phyloP scores from a whole-genome alignment of 2,113 vertebrate species.

The Ahaetulla prasina region DNA sequence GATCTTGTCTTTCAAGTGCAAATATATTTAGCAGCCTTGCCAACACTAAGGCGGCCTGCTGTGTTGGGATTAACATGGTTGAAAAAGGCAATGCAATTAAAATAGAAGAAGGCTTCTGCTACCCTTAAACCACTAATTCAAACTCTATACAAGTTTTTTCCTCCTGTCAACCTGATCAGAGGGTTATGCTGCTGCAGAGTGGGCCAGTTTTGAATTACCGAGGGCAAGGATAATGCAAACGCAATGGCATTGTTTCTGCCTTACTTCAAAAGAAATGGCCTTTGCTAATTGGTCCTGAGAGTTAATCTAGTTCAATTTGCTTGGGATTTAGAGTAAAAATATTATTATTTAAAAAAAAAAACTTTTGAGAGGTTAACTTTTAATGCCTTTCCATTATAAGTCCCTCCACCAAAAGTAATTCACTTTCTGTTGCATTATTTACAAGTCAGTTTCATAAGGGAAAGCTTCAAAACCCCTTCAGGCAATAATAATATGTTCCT shows the following conservation, averaged over 20 bases:
- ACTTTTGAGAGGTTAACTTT: constrained; percentile 55
- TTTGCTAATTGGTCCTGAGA: constrained; percentile 59
- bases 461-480: constrained; percentile 62
- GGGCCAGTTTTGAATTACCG: neutral
- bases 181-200: neutral
- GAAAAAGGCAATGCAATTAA: neutral
- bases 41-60: rapidly evolving
- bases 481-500: constrained; percentile 69
- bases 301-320: constrained; percentile 56
- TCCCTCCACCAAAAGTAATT: constrained; percentile 59
- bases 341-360: constrained; percentile 39
- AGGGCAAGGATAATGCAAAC: neutral
- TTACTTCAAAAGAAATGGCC: constrained; percentile 18
- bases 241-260: neutral
- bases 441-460: constrained; percentile 65
- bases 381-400: constrained; percentile 45
- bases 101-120: rapidly evolving
- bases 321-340: constrained; percentile 53
- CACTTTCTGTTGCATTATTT: constrained; percentile 68
- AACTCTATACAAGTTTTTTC: constrained; percentile 17
- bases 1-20: constrained; percentile 5
- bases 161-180: constrained; percentile 27
- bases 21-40: neutral
- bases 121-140: constrained; percentile 18
- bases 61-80: neutral